phyloP scores from a whole-genome alignment of 2,113 vertebrate species.

The Zosterops hypoxanthus region DNA sequence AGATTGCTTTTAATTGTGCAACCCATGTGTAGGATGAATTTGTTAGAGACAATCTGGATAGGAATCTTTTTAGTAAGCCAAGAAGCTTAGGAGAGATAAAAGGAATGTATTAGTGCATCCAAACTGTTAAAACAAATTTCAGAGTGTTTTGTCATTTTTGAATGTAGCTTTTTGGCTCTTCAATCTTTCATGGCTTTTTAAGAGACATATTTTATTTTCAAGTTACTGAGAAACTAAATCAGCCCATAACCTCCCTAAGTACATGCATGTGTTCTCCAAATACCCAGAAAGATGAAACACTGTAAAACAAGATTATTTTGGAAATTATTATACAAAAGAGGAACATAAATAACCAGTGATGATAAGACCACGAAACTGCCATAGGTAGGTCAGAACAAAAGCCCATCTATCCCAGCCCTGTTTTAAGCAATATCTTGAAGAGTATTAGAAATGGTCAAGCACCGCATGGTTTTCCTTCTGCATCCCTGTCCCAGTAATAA shows the following conservation, averaged over 20 bases:
- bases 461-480: accelerated
- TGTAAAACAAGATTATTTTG: neutral
- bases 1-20: conserved; percentile 25
- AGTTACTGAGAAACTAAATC: conserved; percentile 42
- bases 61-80: conserved; percentile 39
- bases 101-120: conserved; percentile 49
- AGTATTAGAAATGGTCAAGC: neutral
- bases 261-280: conserved; percentile 15
- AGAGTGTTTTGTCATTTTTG: conserved; percentile 15
- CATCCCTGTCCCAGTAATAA: neutral
- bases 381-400: neutral
- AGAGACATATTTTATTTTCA: conserved; percentile 3
- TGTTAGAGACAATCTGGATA: conserved; percentile 24
- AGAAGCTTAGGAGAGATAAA: conserved; percentile 47
- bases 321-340: neutral
- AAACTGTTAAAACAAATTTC: conserved; percentile 32
- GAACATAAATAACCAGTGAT: neutral
- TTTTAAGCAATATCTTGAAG: neutral
- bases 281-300: neutral
- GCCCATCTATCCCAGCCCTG: neutral
- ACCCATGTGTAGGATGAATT: conserved; percentile 21
- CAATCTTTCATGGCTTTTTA: neutral
- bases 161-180: conserved; percentile 20
- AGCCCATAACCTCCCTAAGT: neutral
- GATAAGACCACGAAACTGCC: neutral